A percentile compares a stretch with the other conserved stretches of the same genome.
phyloP scores from a whole-genome alignment of 2,797 vertebrate genomes.

The Lacerta agilis region DNA sequence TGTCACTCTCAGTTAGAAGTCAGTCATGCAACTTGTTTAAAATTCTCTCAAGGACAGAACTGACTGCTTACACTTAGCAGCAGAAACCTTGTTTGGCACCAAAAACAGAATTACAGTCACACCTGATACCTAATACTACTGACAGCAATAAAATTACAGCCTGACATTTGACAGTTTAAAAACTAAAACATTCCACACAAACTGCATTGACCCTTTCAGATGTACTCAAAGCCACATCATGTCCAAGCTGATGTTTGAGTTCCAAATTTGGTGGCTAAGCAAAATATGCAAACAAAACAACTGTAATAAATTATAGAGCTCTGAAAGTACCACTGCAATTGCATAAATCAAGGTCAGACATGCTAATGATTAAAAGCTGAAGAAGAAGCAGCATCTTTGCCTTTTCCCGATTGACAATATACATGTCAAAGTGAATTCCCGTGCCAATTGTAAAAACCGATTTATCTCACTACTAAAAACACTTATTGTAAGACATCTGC shows the following conservation, averaged over 20 bases:
- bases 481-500: conserved; percentile 40
- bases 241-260: conserved; percentile 71
- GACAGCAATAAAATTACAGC: conserved; percentile 66
- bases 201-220: conserved; percentile 71
- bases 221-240: conserved; percentile 64
- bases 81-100: conserved; percentile 49
- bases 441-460: conserved; percentile 62
- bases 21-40: conserved; percentile 37
- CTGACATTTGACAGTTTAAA: conserved; percentile 73
- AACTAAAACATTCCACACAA: conserved; percentile 70
- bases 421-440: conserved; percentile 61
- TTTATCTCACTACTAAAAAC: conserved; percentile 52
- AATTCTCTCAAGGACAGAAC: conserved; percentile 51
- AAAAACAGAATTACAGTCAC: conserved; percentile 71
- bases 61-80: conserved; percentile 60
- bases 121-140: conserved; percentile 66
- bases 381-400: conserved; percentile 67
- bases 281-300: conserved; percentile 67
- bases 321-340: conserved; percentile 62
- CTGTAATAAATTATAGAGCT: conserved; percentile 67
- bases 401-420: conserved; percentile 69
- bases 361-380: conserved; percentile 70
- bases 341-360: conserved; percentile 68
- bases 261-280: conserved; percentile 66
- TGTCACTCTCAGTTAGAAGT: conserved; percentile 47